A percentile compares a stretch with the other conserved stretches of the same genome.
Evolutionary conservation across 2,113 vertebrate species (phyloP).

Genomic region (Hydrochoerus hydrochaeris): DNA sequence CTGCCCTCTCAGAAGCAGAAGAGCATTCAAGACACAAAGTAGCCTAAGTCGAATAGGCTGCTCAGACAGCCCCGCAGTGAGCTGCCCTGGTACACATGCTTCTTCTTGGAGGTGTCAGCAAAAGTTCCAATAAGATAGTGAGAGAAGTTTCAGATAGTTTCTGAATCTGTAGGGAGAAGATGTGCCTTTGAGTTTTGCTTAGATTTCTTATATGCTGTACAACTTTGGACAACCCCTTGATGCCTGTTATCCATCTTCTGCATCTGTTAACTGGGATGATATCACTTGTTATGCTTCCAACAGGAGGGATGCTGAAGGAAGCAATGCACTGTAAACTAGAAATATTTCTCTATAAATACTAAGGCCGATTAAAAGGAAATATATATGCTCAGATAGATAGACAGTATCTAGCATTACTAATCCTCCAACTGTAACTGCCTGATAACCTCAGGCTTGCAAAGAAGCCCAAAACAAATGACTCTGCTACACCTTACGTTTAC

Average conservation of each 20-base stretch:
- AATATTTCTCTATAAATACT: background rate
- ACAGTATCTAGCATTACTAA: background rate
- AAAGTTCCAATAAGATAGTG: background rate
- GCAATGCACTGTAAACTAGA: background rate
- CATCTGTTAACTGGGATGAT: background rate
- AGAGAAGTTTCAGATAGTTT: background rate
- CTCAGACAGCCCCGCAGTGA: background rate
- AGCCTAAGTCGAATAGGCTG: background rate
- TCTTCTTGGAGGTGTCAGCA: background rate
- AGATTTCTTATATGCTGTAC: background rate
- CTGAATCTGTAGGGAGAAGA: background rate
- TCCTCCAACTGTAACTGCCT: background rate
- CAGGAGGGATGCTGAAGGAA: background rate
- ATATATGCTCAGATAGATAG: background rate
- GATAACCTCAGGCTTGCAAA: background rate
- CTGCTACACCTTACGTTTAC: accelerated
- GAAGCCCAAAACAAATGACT: background rate
- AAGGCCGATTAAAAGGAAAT: background rate
- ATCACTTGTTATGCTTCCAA: background rate
- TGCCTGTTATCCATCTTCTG: background rate
- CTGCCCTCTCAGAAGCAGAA: background rate
- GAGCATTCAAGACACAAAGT: background rate
- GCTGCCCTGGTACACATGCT: background rate
- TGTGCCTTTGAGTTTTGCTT: background rate
- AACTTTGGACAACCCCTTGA: background rate